phyloP scores from a whole-genome alignment of 2,797 vertebrate genomes.

The Muraenolepis orangiensis region DNA sequence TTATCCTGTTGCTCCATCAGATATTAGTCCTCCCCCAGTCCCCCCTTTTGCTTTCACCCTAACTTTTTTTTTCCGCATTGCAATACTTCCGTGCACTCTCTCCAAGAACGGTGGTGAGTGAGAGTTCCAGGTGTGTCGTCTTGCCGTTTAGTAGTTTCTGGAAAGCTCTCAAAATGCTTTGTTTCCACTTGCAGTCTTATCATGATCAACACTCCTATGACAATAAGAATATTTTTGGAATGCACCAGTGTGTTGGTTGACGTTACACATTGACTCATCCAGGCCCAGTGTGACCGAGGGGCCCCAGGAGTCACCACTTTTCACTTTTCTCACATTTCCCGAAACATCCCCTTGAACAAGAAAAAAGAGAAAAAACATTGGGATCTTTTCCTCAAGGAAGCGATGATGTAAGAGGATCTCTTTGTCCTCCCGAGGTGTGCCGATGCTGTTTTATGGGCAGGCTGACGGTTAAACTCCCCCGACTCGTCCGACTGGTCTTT shows the following conservation, averaged over 20 bases:
- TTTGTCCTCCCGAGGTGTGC: conserved; percentile 44
- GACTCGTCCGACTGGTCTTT: conserved; percentile 62
- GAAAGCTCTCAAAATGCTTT: not conserved
- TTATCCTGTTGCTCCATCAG: conserved; percentile 22
- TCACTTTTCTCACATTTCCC: not conserved
- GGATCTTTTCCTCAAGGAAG: conserved; percentile 30
- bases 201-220: not conserved
- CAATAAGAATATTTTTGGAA: not conserved
- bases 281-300: not conserved
- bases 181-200: not conserved
- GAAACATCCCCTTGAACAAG: not conserved
- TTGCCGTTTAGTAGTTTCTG: no score
- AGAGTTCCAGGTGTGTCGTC: not conserved
- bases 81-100: not conserved
- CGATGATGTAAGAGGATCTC: conserved; percentile 51
- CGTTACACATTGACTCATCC: not conserved
- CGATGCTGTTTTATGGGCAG: conserved; percentile 16
- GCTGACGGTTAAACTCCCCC: conserved; percentile 50
- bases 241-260: not conserved
- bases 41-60: conserved; percentile 16
- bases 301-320: not conserved
- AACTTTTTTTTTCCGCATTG: not conserved
- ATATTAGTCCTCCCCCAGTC: conserved; percentile 23
- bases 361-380: not conserved
- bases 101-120: not conserved